Conservation (phyloP, 2,888 invertebrate genomes). For the Xylophagus ater region DNA sequence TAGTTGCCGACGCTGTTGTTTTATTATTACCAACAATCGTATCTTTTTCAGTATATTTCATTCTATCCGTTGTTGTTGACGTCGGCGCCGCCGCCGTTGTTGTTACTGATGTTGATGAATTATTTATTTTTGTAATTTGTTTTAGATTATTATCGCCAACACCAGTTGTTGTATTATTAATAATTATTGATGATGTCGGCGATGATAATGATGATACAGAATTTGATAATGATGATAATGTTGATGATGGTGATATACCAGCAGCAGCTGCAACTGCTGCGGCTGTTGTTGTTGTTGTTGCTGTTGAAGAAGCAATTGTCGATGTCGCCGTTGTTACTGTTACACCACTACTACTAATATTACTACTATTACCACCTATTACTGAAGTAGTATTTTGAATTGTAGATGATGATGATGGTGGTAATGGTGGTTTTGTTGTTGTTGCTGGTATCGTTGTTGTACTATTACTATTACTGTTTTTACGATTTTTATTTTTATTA, state of each 20-base stretch:
- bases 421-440: background rate
- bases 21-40: background rate
- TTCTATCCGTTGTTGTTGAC: background rate
- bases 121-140: background rate
- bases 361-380: conserved; percentile 13
- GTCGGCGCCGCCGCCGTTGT: background rate
- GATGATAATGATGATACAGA: background rate
- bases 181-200: background rate
- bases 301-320: too few species aligned
- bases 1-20: background rate
- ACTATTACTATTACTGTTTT: background rate
- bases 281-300: conserved; percentile 4
- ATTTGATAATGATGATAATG: background rate
- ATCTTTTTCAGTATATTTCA: background rate
- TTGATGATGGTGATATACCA: background rate
- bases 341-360: conserved; percentile 11
- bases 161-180: background rate
- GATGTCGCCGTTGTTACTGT: background rate
- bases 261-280: too few species aligned
- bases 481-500: background rate
- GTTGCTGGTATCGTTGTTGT: background rate
- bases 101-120: background rate
- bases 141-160: background rate
- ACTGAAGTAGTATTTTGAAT: conserved; percentile 7
- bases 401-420: background rate